A percentile compares a stretch with the other conserved stretches of the same genome.
phyloP scores from a whole-genome alignment of 2,113 vertebrate genomes.

The Xiphophorus maculatus region DNA sequence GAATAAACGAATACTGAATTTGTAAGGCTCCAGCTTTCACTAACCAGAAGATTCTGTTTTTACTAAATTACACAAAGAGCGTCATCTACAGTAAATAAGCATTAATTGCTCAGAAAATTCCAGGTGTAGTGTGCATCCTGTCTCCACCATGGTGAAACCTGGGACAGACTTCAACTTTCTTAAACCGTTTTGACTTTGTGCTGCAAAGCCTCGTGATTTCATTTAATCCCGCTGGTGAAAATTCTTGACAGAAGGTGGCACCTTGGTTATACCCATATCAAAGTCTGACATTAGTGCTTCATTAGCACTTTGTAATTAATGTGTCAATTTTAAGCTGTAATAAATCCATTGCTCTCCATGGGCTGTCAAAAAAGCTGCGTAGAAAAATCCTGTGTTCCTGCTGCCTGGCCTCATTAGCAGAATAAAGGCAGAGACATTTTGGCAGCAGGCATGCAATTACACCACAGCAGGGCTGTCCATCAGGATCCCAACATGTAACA shows the following conservation, averaged over 20 bases:
- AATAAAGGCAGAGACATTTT: slow-evolving; percentile 48
- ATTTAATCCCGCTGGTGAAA: not conserved
- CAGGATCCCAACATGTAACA: slow-evolving; percentile 51
- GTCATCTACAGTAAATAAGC: too few species aligned
- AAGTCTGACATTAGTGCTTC: slow-evolving; percentile 59
- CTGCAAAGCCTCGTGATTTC: too few species aligned
- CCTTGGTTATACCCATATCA: slow-evolving; percentile 60
- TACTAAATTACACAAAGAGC: too few species aligned
- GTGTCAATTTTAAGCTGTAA: slow-evolving; percentile 63
- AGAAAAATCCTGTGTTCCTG: slow-evolving; percentile 47
- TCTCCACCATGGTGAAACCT: too few species aligned
- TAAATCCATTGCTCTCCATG: slow-evolving; percentile 36
- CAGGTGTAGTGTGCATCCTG: too few species aligned
- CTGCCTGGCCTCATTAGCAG: slow-evolving; percentile 64
- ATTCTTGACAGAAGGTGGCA: slow-evolving; percentile 14
- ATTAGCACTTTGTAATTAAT: slow-evolving; percentile 71
- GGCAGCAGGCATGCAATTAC: slow-evolving; percentile 38
- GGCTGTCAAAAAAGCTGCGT: slow-evolving; percentile 44
- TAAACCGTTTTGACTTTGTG: too few species aligned
- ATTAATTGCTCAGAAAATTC: too few species aligned
- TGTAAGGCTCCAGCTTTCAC: too few species aligned
- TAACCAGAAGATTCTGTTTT: too few species aligned
- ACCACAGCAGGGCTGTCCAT: slow-evolving; percentile 49
- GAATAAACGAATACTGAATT: too few species aligned
- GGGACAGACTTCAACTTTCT: too few species aligned